These are phyloP conservation scores for Hypotaenidia okinawae DNA, from an alignment of 2,797 vertebrate genomes.

Conservation along the genomic window DNA sequence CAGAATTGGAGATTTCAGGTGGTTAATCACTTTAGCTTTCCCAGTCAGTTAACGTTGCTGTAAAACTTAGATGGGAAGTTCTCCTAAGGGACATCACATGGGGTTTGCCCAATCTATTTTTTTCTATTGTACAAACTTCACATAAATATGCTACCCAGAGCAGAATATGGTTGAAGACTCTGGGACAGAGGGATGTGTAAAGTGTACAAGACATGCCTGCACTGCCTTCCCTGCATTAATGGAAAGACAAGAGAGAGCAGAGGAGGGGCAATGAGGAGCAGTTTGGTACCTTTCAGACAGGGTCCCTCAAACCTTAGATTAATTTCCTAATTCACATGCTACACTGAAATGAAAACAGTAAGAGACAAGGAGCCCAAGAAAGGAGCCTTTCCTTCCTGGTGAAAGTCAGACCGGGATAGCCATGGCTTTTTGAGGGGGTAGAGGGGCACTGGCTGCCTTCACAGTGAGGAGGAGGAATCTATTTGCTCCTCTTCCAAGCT, in stretches of 20 bases:
- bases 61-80: background rate
- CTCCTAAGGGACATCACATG: background rate
- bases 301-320: background rate
- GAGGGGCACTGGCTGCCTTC: background rate
- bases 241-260: background rate
- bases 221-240: background rate
- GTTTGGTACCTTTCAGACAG: background rate
- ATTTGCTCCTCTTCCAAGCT: background rate
- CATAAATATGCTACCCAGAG: background rate
- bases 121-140: background rate
- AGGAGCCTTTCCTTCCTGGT: background rate
- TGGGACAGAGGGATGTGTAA: background rate
- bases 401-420: background rate
- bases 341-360: background rate
- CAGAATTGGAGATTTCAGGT: background rate
- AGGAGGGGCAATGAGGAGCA: background rate
- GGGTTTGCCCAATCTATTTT: background rate
- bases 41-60: background rate
- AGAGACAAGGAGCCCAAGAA: background rate
- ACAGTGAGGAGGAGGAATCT: background rate
- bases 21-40: background rate
- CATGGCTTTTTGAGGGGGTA: background rate
- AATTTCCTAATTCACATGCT: background rate
- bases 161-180: background rate
- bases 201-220: background rate